These are phyloP conservation scores for Phoebastria nigripes DNA, from an alignment of 2,797 vertebrate species.

Conservation along the genomic window DNA sequence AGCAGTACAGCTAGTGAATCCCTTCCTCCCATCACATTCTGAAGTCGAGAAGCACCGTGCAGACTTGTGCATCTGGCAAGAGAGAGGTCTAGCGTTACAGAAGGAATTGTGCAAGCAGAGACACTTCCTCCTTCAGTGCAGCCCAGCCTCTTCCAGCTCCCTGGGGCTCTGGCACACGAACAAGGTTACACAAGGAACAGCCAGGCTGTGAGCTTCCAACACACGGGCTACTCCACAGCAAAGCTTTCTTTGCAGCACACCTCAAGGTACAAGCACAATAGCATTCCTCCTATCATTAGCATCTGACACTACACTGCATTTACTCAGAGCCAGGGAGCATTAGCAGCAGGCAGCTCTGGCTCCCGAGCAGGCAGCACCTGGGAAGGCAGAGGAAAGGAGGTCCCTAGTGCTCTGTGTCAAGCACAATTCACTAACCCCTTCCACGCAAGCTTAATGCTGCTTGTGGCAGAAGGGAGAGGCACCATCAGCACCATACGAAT, in stretches of 20 bases:
- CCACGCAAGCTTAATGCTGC: accelerated
- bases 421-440: neutral
- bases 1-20: neutral
- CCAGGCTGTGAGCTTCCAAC: accelerated
- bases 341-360: neutral
- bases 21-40: neutral
- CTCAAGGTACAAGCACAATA: accelerated
- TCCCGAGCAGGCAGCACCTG: neutral
- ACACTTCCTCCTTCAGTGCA: neutral
- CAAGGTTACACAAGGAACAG: neutral
- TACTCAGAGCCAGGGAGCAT: neutral
- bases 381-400: neutral
- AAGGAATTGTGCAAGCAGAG: neutral
- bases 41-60: accelerated
- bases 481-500: accelerated
- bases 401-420: neutral
- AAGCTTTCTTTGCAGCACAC: neutral
- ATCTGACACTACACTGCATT: neutral
- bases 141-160: neutral
- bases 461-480: neutral
- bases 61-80: neutral
- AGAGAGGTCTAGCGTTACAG: neutral
- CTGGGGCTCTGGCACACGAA: neutral
- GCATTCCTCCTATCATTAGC: neutral
- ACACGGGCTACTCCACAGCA: neutral